Evolutionary conservation across 2,113 vertebrate species (phyloP).

Genomic region (Cavia porcellus): DNA sequence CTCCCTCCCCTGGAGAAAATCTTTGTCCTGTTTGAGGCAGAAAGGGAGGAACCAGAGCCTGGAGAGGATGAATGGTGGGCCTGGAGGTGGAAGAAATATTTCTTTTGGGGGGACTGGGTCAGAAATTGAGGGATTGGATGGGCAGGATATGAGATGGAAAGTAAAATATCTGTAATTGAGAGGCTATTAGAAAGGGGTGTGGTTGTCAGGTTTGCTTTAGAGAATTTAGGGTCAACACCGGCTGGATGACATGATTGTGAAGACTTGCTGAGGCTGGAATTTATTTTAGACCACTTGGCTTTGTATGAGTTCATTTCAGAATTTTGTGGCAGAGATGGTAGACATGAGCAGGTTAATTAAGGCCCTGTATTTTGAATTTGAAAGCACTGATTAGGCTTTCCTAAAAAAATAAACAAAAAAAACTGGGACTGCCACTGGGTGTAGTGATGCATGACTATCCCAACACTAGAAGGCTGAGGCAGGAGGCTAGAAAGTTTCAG

Average conservation of each 20-base stretch:
- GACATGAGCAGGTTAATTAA: conserved; percentile 1
- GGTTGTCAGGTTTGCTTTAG: not conserved
- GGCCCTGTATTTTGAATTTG: not conserved
- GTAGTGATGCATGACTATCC: not conserved
- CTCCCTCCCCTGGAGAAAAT: not conserved
- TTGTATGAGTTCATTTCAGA: not conserved
- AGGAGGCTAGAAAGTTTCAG: not conserved
- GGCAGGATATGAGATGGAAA: not conserved
- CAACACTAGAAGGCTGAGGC: not conserved
- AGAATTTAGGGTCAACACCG: not conserved
- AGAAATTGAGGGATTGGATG: not conserved
- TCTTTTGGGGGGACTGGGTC: not conserved
- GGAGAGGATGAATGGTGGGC: not conserved
- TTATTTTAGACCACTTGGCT: conserved; percentile 3
- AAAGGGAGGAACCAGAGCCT: not conserved
- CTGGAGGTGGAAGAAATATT: not conserved
- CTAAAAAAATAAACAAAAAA: not conserved
- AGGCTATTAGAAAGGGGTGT: not conserved
- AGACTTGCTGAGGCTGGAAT: not conserved
- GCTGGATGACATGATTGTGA: not conserved
- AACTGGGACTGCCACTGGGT: not conserved
- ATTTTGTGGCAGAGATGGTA: not conserved
- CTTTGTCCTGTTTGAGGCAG: not conserved
- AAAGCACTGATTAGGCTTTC: not conserved
- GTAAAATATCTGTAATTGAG: not conserved